Percentiles rank a stretch among this genome's conserved stretches.
phyloP scores from a whole-genome alignment of 2,888 invertebrate species.

The Petrolisthes manimaculis region DNA sequence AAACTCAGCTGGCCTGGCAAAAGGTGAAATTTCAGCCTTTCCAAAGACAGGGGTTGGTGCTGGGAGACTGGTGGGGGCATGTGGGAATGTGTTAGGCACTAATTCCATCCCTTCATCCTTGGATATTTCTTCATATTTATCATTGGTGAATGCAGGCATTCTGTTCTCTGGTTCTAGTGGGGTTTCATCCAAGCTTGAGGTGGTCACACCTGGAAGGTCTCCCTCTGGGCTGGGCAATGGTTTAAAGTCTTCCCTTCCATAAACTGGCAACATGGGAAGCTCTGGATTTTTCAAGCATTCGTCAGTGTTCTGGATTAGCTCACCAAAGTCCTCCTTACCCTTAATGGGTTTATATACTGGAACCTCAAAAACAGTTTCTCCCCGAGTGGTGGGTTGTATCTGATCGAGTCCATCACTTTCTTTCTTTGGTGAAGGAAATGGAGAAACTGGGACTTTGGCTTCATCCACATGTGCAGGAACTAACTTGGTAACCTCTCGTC shows the following conservation, averaged over 20 bases:
- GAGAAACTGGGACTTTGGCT: not conserved
- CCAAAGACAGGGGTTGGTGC: slow-evolving; percentile 38
- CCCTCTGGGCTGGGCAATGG: slow-evolving; percentile 36
- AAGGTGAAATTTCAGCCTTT: slow-evolving; percentile 10
- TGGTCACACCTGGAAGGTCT: slow-evolving; percentile 22
- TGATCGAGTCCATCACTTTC: slow-evolving; percentile 31
- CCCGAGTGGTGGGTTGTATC: not conserved
- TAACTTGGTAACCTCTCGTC: not conserved
- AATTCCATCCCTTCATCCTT: not conserved
- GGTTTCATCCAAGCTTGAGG: not conserved
- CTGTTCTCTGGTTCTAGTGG: not conserved
- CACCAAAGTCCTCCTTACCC: not conserved
- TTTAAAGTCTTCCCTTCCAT: not conserved
- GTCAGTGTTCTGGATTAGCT: not conserved
- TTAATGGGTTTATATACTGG: slow-evolving; percentile 28
- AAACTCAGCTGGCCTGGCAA: slow-evolving; percentile 43
- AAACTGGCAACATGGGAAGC: slow-evolving; percentile 32
- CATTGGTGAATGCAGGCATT: slow-evolving; percentile 1
- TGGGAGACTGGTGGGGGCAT: slow-evolving; percentile 38
- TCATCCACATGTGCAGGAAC: not conserved
- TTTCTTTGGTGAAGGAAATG: slow-evolving; percentile 35
- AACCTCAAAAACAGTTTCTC: slow-evolving; percentile 3
- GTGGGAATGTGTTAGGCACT: slow-evolving; percentile 14
- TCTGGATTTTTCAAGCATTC: slow-evolving; percentile 16
- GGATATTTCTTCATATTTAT: slow-evolving; percentile 30